These are phyloP conservation scores for Tympanoctomys barrerae DNA, from an alignment of 2,797 vertebrate species.

Conservation along the genomic window DNA sequence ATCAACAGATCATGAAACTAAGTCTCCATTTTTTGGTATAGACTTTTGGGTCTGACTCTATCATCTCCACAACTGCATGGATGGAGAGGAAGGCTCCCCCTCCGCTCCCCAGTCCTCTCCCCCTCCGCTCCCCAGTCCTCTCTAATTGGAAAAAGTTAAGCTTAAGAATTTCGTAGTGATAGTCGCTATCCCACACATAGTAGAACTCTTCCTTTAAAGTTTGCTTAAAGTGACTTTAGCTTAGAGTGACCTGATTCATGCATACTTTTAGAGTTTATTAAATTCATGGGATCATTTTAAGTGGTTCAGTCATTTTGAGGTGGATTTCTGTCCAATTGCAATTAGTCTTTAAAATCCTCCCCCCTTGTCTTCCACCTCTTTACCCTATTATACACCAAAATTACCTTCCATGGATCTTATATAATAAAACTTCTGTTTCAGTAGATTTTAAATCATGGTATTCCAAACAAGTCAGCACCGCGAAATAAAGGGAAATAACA, in stretches of 20 bases:
- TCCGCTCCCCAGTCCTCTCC: background rate
- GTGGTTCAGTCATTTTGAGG: background rate
- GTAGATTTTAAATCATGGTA: background rate
- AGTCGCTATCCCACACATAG: background rate
- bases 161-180: background rate
- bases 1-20: background rate
- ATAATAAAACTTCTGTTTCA: constrained; percentile 35
- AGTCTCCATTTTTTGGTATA: background rate
- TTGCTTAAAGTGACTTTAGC: background rate
- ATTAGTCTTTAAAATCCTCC: background rate
- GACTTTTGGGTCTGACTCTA: constrained; percentile 1
- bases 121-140: background rate
- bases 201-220: background rate
- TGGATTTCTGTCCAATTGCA: background rate
- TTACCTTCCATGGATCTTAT: background rate
- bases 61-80: background rate
- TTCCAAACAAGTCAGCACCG: constrained; percentile 24
- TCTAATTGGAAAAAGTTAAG: background rate
- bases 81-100: background rate
- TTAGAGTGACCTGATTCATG: background rate
- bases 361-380: background rate
- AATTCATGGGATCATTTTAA: constrained; percentile 26
- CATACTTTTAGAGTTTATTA: constrained; percentile 15
- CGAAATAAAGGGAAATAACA: background rate
- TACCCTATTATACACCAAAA: background rate